These are phyloP conservation scores for Brachylomia viminalis DNA, from an alignment of 2,888 invertebrate species.

Conservation along the genomic window DNA sequence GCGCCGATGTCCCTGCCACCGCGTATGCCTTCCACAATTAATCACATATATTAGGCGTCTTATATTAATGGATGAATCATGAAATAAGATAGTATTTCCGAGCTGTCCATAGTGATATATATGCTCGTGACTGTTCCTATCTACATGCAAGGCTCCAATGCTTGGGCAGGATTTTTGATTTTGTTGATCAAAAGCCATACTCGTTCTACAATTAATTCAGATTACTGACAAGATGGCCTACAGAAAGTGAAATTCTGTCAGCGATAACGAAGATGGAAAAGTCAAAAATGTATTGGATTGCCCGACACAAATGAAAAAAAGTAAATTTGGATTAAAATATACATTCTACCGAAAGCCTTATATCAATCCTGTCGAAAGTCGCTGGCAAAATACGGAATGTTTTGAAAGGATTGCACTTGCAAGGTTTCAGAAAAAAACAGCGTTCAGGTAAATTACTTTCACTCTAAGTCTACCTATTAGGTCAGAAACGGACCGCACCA, in stretches of 20 bases:
- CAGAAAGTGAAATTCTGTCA: background rate
- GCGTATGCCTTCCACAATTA: too few relatives aligned
- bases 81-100: too few relatives aligned
- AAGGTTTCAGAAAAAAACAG: background rate
- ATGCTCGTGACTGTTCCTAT: too few relatives aligned
- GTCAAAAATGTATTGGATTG: background rate
- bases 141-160: background rate
- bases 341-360: background rate
- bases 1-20: too few relatives aligned
- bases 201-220: background rate
- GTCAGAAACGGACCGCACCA: background rate
- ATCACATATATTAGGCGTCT: too few relatives aligned
- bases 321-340: too few relatives aligned
- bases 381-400: background rate
- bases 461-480: constrained; percentile 3
- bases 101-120: too few relatives aligned
- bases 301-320: background rate
- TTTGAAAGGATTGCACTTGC: background rate
- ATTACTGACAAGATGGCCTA: background rate
- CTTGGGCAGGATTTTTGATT: background rate
- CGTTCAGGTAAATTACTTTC: constrained; percentile 9
- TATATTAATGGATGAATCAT: too few relatives aligned
- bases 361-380: background rate
- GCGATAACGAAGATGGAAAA: background rate
- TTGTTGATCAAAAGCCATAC: background rate